Evolutionary conservation across 2,113 vertebrate genomes (phyloP), one percentile per base, ranked within the genome.

Genomic region (Xyrauchen texanus): DNA sequence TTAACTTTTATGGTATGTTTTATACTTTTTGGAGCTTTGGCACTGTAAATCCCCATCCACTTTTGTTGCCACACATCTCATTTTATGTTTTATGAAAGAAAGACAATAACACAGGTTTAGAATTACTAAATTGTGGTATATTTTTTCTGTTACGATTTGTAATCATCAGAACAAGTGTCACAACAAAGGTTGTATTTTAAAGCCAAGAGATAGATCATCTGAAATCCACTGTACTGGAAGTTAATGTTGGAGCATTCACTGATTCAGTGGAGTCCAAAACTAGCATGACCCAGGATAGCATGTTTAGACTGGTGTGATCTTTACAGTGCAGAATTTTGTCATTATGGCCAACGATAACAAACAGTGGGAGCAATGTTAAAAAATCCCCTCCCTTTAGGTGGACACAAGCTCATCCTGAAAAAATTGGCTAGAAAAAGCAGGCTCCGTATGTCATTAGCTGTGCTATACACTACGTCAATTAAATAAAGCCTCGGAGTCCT

Each of bases 261-360:
- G 34, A 15, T 64, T 76, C 60, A 60, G 45, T 60, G 55, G 51
- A 57, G 49, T 80, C 72, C 77, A 74, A 71, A 82, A 83, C 79
- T 77, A 82, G 73, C 84, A 82, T 77, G 34, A 55, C 69, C 68
- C 44, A 2, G 74, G 51, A 79, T 68, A 67, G 63, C 52, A n/a
- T 85, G 65, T 82, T 85, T 79, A 82, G 79, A 74, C 72, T 77
- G 73, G 72, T 68, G 61, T 76, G 79, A 73, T 47, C 76, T 80
- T 79, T 66, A 71, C 64, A 62, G 68, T 34, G 58, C 63, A 68
- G 72, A 58, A 55, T 82, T 76, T 74, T 75, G 44, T 58, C 4
- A 34, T 60, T 9, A 15, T 5, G 47, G 68, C 84, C 82, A 84
- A 77, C 69, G 81, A 83, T 52, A 84, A 82, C 64, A 84, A 72